phyloP scores from a whole-genome alignment of 2,888 invertebrate species.

The Polymixis flavicincta region DNA sequence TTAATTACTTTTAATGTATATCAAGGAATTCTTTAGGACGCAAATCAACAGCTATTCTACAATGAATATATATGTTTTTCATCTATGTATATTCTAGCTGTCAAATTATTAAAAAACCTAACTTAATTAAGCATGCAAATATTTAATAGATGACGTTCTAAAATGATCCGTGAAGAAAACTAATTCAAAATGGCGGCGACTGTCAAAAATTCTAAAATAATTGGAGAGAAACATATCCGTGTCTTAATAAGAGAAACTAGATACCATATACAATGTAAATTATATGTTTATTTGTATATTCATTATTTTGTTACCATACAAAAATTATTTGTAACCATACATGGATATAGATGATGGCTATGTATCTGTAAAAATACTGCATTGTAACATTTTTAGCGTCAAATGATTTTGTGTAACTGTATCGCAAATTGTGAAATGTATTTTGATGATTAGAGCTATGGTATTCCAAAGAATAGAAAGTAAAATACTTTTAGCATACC shows the following conservation, averaged over 20 bases:
- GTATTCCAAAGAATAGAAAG: too few species aligned
- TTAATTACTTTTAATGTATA: too few species aligned
- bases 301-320: slow-evolving; percentile 25
- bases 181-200: slow-evolving; percentile 14
- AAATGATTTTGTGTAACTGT: slow-evolving; percentile 5
- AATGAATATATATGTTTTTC: too few species aligned
- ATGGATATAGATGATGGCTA: not conserved
- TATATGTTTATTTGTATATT: slow-evolving; percentile 21
- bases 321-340: not conserved
- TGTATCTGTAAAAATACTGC: not conserved
- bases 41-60: too few species aligned
- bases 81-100: too few species aligned
- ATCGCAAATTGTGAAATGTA: too few species aligned
- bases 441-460: too few species aligned
- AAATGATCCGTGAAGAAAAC: not conserved
- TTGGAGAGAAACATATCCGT: slow-evolving; percentile 11
- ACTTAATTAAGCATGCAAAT: not conserved
- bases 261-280: slow-evolving; percentile 14
- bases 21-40: too few species aligned
- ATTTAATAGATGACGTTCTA: not conserved
- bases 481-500: too few species aligned
- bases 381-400: not conserved
- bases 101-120: too few species aligned
- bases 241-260: slow-evolving; percentile 33
- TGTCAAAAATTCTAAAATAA: not conserved